These are phyloP conservation scores for Paguma larvata DNA, from an alignment of 2,797 vertebrate species.

Conservation along the genomic window DNA sequence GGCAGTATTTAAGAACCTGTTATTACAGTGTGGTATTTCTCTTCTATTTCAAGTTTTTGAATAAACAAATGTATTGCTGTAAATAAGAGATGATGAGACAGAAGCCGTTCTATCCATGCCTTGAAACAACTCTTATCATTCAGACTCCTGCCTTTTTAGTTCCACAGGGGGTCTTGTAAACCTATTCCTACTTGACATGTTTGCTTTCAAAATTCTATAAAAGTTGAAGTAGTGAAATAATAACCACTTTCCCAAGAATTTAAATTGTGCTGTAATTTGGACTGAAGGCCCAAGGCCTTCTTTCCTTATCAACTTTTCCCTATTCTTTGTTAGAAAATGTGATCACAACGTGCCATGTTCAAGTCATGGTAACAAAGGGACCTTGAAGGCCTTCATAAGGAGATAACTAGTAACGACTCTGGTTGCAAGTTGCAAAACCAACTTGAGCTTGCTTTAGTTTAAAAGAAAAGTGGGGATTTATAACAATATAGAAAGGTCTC, in stretches of 20 bases:
- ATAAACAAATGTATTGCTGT: background rate
- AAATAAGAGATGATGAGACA: conserved; percentile 19
- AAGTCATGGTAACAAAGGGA: background rate
- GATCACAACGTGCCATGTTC: background rate
- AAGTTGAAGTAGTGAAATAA: background rate
- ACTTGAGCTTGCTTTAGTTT: background rate
- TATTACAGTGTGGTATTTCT: background rate
- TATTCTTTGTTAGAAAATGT: background rate
- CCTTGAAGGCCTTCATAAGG: conserved; percentile 10
- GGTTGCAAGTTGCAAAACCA: conserved; percentile 40
- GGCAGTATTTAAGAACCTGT: background rate
- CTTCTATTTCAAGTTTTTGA: conserved; percentile 17
- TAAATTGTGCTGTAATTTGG: conserved; percentile 11
- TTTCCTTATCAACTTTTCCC: background rate
- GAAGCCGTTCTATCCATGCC: background rate
- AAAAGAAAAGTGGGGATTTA: background rate
- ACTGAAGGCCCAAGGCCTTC: background rate
- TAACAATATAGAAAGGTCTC: background rate
- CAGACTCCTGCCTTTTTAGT: background rate
- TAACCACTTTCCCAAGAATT: background rate
- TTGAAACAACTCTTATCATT: background rate
- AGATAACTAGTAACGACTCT: conserved; percentile 27
- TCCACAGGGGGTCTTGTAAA: background rate
- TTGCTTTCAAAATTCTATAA: conserved; percentile 38
- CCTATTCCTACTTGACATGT: background rate